Evolutionary conservation across 2,888 invertebrate genomes (phyloP).

Genomic region (Drosophila recens): DNA sequence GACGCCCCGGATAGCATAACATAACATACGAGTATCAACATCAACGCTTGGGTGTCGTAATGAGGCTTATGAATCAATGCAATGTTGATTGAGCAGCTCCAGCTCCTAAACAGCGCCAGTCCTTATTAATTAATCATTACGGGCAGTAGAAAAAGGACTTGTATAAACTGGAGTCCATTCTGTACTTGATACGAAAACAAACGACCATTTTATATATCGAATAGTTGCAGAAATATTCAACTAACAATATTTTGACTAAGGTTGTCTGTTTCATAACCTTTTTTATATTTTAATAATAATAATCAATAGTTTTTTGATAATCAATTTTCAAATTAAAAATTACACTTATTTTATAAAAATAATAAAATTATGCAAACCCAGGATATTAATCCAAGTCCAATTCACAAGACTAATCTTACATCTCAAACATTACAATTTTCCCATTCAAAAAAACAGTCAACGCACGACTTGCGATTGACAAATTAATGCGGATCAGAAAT

Average conservation of each 20-base stretch:
- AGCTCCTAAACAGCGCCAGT: slow-evolving; percentile 31
- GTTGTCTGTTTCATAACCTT: not conserved
- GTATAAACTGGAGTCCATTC: not conserved
- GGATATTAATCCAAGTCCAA: not conserved
- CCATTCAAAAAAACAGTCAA: not conserved
- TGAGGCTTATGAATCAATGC: slow-evolving; percentile 75
- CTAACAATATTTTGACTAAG: not conserved
- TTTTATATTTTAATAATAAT: too few relatives aligned
- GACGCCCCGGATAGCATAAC: slow-evolving; percentile 38
- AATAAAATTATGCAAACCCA: too few relatives aligned
- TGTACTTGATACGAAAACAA: not conserved
- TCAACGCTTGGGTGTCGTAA: slow-evolving; percentile 67
- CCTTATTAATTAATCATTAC: slow-evolving; percentile 45
- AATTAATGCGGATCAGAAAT: slow-evolving; percentile 79
- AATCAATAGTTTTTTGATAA: too few relatives aligned
- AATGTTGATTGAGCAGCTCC: slow-evolving; percentile 71
- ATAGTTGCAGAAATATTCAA: not conserved
- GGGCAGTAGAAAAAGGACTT: not conserved
- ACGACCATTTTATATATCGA: not conserved
- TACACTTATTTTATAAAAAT: too few relatives aligned
- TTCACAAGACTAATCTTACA: not conserved
- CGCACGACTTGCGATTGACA: slow-evolving; percentile 71
- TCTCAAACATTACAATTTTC: not conserved
- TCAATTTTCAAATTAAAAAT: too few relatives aligned
- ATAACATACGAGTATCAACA: slow-evolving; percentile 13